phyloP scores from a whole-genome alignment of 2,797 vertebrate species.

The Apogon talboti region DNA sequence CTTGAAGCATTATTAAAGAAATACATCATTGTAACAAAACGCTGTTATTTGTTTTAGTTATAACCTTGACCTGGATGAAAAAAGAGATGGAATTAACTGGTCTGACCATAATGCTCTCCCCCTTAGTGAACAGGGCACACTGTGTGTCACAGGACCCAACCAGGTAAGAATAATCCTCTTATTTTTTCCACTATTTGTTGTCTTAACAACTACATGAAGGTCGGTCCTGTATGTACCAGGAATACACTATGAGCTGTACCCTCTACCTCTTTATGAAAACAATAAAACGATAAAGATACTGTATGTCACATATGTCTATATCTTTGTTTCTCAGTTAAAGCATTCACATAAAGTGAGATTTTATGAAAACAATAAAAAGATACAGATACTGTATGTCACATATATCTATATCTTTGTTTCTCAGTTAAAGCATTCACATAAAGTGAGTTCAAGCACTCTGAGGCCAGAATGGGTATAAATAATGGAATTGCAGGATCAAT shows the following conservation, averaged over 20 bases:
- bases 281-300: background rate
- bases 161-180: slow-evolving; percentile 72
- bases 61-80: slow-evolving; percentile 86
- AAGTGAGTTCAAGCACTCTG: background rate
- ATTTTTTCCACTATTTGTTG: background rate
- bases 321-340: background rate
- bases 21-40: slow-evolving; percentile 3
- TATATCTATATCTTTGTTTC: background rate
- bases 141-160: slow-evolving; percentile 83
- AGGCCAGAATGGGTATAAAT: background rate
- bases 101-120: slow-evolving; percentile 88
- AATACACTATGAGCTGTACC: background rate
- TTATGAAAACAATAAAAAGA: background rate
- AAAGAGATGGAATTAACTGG: slow-evolving; percentile 85
- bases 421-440: background rate
- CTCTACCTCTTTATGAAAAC: background rate
- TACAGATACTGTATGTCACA: background rate
- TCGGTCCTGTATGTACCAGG: background rate
- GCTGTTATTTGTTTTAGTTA: slow-evolving; percentile 69
- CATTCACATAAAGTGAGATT: background rate
- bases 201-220: background rate
- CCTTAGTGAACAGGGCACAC: slow-evolving; percentile 79
- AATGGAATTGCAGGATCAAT: background rate
- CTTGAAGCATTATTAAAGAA: slow-evolving; percentile 20
- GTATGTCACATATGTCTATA: background rate